Evolutionary conservation across 2,797 vertebrate species (phyloP), one percentile per base, ranked within the genome.

Genomic region (Periophthalmus magnuspinnatus): DNA sequence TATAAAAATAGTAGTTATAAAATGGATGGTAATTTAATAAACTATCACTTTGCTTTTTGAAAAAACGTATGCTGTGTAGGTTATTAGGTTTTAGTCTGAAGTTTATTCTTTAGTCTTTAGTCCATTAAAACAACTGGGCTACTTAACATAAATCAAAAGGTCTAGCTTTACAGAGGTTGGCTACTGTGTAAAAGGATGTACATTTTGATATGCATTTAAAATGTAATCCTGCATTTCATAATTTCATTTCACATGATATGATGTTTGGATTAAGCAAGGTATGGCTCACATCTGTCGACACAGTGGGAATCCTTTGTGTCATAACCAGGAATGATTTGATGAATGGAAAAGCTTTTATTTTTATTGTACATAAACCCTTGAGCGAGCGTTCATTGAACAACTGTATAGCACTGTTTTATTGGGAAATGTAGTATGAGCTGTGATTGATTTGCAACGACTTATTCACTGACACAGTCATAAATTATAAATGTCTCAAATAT

Each of bases 401-500:
- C 75, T 71, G 79, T 73, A 71, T 66, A 56, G 0, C 41, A 69
- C 68, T 68, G 66, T 69, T 68, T 71, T 75, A 69, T 70, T 67
- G 71, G 13, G 36, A 70, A 81, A 59, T 75, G 61, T 67, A 63
- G 67, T 65, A 64, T 62, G 33, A 67, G 28, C 22, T 71, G 74
- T 67, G 79, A 88, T 88, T 86, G 84, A 85, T 89, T 74, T 38
- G 77, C 78, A 81, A 77, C 74, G 74, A 80, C 75, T 83, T 82
- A 81, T 81, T 84, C 74, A 75, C 71, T 77, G 73, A 68, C 68
- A 78, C 72, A 59, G 47, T 74, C 72, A 81, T 85, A 74, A 69
- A 88, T 86, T 83, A 83, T 86, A 73, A 84, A 83, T 85, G 78
- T 71, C 68, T 79, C 56, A 75, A 84, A 86, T 88, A 86, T 86